Conservation (phyloP, 2,113 vertebrate species). For the Prietella phreatophila region DNA sequence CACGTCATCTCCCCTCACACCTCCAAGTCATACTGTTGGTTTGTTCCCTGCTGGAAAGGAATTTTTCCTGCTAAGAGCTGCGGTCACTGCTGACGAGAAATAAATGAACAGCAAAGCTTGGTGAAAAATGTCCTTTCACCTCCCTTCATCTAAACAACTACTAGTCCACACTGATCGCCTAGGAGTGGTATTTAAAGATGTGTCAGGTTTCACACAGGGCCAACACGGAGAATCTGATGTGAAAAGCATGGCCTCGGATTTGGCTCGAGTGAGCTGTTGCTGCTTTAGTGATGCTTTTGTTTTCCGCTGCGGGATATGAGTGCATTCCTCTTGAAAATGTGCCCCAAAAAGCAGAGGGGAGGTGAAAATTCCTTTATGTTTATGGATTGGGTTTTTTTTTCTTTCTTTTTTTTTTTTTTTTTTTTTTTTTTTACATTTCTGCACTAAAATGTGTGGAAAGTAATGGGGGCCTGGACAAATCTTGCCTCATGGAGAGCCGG, state of each 20-base stretch:
- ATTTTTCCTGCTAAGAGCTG: conserved; percentile 57
- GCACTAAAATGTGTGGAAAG: conserved; percentile 36
- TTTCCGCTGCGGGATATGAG: conserved; percentile 59
- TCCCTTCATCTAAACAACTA: conserved; percentile 22
- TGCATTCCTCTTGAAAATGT: conserved; percentile 29
- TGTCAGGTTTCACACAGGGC: conserved; percentile 60
- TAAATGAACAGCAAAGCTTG: conserved; percentile 26
- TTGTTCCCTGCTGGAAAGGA: conserved; percentile 57
- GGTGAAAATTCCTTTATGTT: conserved; percentile 42
- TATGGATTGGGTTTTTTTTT: neutral
- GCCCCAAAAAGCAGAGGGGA: conserved; percentile 2
- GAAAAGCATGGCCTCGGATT: conserved; percentile 64
- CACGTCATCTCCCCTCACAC: too few species aligned
- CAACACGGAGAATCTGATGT: conserved; percentile 68
- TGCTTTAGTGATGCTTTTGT: conserved; percentile 63
- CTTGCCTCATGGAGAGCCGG: conserved; percentile 63
- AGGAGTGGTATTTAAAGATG: conserved; percentile 37
- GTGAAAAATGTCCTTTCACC: conserved; percentile 11
- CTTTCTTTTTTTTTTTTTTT: neutral
- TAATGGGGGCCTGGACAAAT: conserved; percentile 48
- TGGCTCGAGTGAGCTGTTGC: conserved; percentile 55
- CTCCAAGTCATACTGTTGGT: conserved; percentile 56
- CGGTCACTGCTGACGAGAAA: conserved; percentile 35
- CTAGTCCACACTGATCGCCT: neutral
- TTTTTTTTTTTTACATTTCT: conserved; percentile 26